Base-by-base conservation (phyloP, 1,140 invertebrate genomes). In the Lutraria rhynchaena region DNA sequence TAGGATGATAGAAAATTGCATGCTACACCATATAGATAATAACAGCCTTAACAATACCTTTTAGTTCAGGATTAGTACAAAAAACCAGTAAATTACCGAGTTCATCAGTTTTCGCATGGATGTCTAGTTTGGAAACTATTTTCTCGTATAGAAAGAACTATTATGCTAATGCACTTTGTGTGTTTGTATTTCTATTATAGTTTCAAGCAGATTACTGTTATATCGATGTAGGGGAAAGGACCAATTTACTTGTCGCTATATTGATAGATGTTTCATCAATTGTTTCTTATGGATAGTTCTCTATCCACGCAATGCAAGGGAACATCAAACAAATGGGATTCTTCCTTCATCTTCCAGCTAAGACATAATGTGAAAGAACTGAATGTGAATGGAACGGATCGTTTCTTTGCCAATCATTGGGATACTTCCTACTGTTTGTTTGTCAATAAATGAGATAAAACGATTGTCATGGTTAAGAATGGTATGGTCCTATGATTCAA, bases 101-200 rank as follows among this genome's bases (percentile, higher is more conserved):
- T 37, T 35, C 19, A 63, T 63, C 60, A 63, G 35, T 63, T 63
- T 63, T 3, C n/a, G 37, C 29, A 63, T 22, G 37, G n/a, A 63
- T 44, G 60, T 37, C 60, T 41, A 63, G 35, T 35, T 3, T 19
- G 4, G 11, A 63, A 63, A 41, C 33, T 37, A 17, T 24, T 63
- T 63, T 44, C 60, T 63, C 31, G 2, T 44, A 63, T 5, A 41
- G 4, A 41, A 44, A 7, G 5, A 44, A 22, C 60, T 44, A 63
- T 63, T 63, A 63, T 63, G 60, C 37, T 63, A 63, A 63, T 63
- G 60, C 35, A 63, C 37, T 63, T 63, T 35, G 24, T 63, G 35
- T 63, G 60, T 63, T 44, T 41, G 60, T 19, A 22, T 63, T 41
- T 63, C 60, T 35, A 37, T 63, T 63, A 63, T 22, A 44, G 35